A percentile compares a stretch with the other conserved stretches of the same genome.
phyloP scores from a whole-genome alignment of 2,113 vertebrate species.

The Caranx ignobilis region DNA sequence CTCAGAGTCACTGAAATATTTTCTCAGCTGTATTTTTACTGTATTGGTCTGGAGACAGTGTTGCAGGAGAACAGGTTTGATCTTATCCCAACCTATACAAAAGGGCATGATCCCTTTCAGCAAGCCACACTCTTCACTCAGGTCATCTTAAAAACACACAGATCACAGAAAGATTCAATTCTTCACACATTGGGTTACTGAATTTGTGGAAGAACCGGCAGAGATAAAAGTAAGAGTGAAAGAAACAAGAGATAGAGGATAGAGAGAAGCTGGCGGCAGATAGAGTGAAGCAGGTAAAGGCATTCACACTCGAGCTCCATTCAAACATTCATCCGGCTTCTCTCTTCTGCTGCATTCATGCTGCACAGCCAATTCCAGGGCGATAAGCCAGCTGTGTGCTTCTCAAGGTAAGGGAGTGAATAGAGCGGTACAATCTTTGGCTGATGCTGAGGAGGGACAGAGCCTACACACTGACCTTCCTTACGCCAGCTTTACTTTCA shows the following conservation, averaged over 20 bases:
- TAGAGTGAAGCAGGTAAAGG: slow-evolving; percentile 49
- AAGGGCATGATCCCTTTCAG: slow-evolving; percentile 45
- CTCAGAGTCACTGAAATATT: neutral
- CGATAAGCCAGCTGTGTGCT: slow-evolving; percentile 70
- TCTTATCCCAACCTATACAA: slow-evolving; percentile 18
- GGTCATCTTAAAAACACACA: slow-evolving; percentile 47
- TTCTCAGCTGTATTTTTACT: neutral
- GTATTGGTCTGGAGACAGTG: slow-evolving; percentile 1
- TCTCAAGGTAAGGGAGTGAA: slow-evolving; percentile 78
- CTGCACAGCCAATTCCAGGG: slow-evolving; percentile 70
- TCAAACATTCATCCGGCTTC: slow-evolving; percentile 69
- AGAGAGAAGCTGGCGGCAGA: slow-evolving; percentile 45
- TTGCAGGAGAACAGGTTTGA: slow-evolving; percentile 2
- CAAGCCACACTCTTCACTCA: slow-evolving; percentile 17
- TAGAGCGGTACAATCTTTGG: slow-evolving; percentile 67
- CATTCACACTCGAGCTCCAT: slow-evolving; percentile 64
- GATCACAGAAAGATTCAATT: slow-evolving; percentile 55
- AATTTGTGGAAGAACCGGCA: slow-evolving; percentile 31
- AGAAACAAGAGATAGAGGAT: slow-evolving; percentile 35
- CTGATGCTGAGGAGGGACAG: slow-evolving; percentile 54
- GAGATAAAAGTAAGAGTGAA: slow-evolving; percentile 35
- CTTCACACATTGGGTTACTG: slow-evolving; percentile 9
- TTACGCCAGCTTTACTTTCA: slow-evolving; percentile 65
- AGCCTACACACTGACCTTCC: slow-evolving; percentile 77
- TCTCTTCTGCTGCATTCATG: slow-evolving; percentile 71